Conservation (phyloP, 2,888 invertebrate species). For the Drosophila percnosoma region DNA sequence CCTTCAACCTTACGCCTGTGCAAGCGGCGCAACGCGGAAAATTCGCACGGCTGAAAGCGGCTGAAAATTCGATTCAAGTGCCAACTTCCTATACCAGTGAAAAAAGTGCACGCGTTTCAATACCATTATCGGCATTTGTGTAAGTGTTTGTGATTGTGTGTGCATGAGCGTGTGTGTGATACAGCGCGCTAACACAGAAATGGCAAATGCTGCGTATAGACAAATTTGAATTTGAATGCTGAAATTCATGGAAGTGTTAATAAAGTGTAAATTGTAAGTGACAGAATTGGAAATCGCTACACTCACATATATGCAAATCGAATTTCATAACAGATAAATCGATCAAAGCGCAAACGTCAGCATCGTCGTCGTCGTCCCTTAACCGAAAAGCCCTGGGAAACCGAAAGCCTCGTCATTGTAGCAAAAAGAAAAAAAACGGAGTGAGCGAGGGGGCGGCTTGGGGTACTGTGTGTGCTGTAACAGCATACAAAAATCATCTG, state of each 20-base stretch:
- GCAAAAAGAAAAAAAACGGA: constrained; percentile 16
- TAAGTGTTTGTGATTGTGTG: constrained; percentile 28
- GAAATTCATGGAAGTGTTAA: background rate
- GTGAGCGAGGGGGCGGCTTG: constrained; percentile 22
- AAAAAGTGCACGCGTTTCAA: constrained; percentile 49
- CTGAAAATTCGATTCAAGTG: constrained; percentile 66
- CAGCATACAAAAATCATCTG: constrained; percentile 66
- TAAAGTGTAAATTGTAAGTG: constrained; percentile 22
- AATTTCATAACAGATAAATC: constrained; percentile 74
- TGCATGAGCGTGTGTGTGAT: constrained; percentile 27
- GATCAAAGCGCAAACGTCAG: constrained; percentile 58
- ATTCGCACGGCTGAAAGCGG: constrained; percentile 35
- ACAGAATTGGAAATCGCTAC: constrained; percentile 8
- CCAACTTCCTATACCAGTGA: constrained; percentile 42
- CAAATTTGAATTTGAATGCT: constrained; percentile 60
- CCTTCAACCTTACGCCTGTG: constrained; percentile 65
- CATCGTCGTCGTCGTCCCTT: constrained; percentile 46
- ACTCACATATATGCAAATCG: constrained; percentile 61
- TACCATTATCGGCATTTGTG: constrained; percentile 31
- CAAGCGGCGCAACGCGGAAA: constrained; percentile 49
- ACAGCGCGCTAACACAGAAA: constrained; percentile 59
- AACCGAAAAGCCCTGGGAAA: constrained; percentile 54
- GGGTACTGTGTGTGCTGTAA: constrained; percentile 48
- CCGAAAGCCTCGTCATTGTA: constrained; percentile 44
- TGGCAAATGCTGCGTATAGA: constrained; percentile 58